A percentile compares a stretch with the other conserved stretches of the same genome.
Evolutionary conservation across 2,113 vertebrate species (phyloP).

Genomic region (Perccottus glenii): DNA sequence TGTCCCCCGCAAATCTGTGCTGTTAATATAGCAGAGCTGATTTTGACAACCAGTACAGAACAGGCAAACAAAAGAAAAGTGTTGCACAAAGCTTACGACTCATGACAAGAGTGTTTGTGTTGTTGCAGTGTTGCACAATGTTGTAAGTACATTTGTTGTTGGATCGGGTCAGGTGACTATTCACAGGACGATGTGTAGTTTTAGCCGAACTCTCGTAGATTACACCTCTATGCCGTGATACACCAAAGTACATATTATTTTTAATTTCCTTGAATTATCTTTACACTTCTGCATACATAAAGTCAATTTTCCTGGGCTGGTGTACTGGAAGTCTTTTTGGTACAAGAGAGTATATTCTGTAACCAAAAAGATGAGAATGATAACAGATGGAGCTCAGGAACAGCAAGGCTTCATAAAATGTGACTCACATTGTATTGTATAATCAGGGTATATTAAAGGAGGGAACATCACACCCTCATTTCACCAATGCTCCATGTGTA

Average conservation of each 20-base stretch:
- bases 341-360: conserved; percentile 12
- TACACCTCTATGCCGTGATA: conserved; percentile 2
- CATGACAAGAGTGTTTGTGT: not conserved
- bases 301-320: not conserved
- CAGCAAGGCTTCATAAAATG: conserved; percentile 49
- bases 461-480: conserved; percentile 74
- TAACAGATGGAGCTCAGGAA: conserved; percentile 65
- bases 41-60: conserved; percentile 21
- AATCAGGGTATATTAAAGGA: conserved; percentile 72
- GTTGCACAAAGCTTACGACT: not conserved
- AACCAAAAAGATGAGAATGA: conserved; percentile 43
- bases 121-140: not conserved
- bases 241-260: not conserved
- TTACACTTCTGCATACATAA: conserved; percentile 18
- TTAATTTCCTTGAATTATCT: not conserved
- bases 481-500: conserved; percentile 45
- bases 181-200: not conserved
- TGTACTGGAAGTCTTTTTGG: not conserved
- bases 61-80: conserved; percentile 15
- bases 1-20: conserved; percentile 64
- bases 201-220: not conserved
- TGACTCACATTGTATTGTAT: conserved; percentile 72
- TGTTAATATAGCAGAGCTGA: conserved; percentile 45
- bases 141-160: not conserved
- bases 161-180: not conserved